Conservation (phyloP, 2,888 invertebrate species). For the Epirrhoe alternata region DNA sequence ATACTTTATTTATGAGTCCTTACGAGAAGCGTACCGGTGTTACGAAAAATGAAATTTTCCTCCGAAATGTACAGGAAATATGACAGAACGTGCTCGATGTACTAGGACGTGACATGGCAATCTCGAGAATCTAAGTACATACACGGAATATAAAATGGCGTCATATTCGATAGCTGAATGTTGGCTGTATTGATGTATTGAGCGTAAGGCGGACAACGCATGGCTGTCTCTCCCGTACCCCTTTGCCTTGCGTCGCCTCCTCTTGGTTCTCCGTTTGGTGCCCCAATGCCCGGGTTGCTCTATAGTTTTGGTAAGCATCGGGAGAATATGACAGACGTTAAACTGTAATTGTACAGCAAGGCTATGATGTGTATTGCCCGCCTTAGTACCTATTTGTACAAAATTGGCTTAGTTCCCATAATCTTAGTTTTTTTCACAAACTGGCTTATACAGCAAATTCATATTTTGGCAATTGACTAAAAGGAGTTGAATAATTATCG, state of each 20-base stretch:
- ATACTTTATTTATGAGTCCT: slow-evolving; percentile 11
- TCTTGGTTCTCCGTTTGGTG: not conserved
- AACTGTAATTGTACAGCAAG: not conserved
- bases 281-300: not conserved
- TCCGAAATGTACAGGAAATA: slow-evolving; percentile 57
- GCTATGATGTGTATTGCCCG: not conserved
- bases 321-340: not conserved
- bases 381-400: not conserved
- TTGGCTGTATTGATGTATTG: slow-evolving; percentile 50
- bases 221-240: not conserved
- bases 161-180: slow-evolving; percentile 47
- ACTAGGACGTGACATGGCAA: slow-evolving; percentile 66
- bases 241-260: not conserved
- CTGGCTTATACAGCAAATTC: too few relatives aligned
- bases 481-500: too few relatives aligned
- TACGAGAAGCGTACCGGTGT: slow-evolving; percentile 5
- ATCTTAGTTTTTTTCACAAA: too few relatives aligned
- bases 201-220: slow-evolving; percentile 22
- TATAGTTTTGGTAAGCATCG: not conserved
- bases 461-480: too few relatives aligned
- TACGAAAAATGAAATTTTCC: slow-evolving; percentile 45
- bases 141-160: slow-evolving; percentile 71
- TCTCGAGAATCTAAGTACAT: slow-evolving; percentile 68
- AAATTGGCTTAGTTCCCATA: too few relatives aligned
- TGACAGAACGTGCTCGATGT: slow-evolving; percentile 53